Conservation (phyloP, 2,113 vertebrate species). For the Taxidea taxus region DNA sequence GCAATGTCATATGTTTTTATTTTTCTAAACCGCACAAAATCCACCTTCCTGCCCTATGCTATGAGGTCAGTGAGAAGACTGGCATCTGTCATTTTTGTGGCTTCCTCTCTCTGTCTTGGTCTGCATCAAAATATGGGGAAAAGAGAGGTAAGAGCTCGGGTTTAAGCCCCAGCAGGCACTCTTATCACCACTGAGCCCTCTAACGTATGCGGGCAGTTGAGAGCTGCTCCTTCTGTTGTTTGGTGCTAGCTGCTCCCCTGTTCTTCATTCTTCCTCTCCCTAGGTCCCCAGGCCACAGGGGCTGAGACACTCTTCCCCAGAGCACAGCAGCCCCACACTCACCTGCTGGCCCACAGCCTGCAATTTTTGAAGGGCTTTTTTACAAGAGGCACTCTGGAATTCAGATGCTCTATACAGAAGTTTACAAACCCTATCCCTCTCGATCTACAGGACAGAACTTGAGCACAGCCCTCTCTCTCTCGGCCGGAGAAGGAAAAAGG, state of each 20-base stretch:
- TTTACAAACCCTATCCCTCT: neutral
- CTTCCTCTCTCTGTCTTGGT: neutral
- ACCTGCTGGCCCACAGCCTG: neutral
- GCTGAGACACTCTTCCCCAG: neutral
- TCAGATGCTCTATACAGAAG: neutral
- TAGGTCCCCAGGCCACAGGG: neutral
- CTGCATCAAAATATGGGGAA: neutral
- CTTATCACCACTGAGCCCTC: neutral
- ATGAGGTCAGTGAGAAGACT: neutral
- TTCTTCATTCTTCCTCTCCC: neutral
- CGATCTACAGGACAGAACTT: neutral
- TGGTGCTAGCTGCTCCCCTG: neutral
- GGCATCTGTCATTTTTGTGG: neutral
- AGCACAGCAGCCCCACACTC: neutral
- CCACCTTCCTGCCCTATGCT: neutral
- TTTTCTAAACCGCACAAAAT: slow-evolving; percentile 7
- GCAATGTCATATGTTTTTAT: neutral
- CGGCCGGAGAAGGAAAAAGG: neutral
- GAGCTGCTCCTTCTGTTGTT: neutral
- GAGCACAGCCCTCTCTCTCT: neutral
- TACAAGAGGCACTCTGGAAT: neutral
- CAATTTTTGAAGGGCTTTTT: neutral
- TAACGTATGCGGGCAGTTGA: neutral
- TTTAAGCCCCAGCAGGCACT: too few relatives aligned
- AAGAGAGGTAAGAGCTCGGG: neutral